phyloP scores from a whole-genome alignment of 1,140 invertebrate genomes.

The Leptinotarsa texana region DNA sequence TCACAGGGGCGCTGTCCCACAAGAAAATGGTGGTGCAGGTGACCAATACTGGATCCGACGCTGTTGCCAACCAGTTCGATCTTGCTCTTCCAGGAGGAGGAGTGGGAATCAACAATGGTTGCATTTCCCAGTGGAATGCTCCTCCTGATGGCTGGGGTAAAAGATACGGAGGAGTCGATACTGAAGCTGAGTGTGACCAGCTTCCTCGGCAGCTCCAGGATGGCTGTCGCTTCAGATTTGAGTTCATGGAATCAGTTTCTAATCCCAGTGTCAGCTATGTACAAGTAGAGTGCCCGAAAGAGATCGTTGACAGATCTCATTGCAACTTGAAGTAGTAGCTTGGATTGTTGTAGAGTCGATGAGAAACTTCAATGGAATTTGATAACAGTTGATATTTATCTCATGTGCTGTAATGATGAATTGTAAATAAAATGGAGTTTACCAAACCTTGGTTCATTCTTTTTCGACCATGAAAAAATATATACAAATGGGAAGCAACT shows the following conservation, averaged over 20 bases:
- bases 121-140: conserved; percentile 25
- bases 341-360: no score
- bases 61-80: conserved; percentile 23
- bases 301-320: neutral
- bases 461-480: no score
- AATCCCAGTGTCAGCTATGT: conserved; percentile 19
- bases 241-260: conserved; percentile 24
- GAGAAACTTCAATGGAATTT: no score
- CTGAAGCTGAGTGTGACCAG: conserved; percentile 22
- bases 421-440: no score
- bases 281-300: conserved; percentile 20
- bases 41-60: conserved; percentile 20
- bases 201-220: conserved; percentile 20
- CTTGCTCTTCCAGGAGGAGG: conserved; percentile 27
- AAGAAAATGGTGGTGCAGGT: conserved; percentile 24
- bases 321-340: conserved; percentile 7
- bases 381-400: no score
- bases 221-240: conserved; percentile 23
- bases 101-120: conserved; percentile 14
- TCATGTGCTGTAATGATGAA: no score
- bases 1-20: conserved; percentile 14
- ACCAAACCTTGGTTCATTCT: no score
- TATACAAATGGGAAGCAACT: no score
- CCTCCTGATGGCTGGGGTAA: conserved; percentile 31
- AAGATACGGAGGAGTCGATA: conserved; percentile 23